Evolutionary conservation across 2,113 vertebrate species (phyloP), one percentile per base, ranked within the genome.

Genomic region (Prietella phreatophila): DNA sequence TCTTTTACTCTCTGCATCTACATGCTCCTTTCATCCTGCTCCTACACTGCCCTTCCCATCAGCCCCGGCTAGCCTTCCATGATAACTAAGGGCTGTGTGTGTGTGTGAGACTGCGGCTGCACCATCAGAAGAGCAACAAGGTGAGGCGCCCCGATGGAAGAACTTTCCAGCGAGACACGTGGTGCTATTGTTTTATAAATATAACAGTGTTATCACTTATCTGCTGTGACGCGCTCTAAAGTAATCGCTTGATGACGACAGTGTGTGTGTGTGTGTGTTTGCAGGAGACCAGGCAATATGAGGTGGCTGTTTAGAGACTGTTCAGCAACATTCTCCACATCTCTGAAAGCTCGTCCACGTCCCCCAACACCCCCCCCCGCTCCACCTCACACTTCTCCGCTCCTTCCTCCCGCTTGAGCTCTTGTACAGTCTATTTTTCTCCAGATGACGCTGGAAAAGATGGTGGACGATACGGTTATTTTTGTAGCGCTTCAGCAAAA

Each of bases 231-330:
- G 6, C 39, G 27, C 42, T 82, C 22, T 22, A 56, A 56, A 67
- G 17, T 50, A 76, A 50, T n/a, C 53, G 25, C 58, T 85, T 81
- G 86, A 55, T 69, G 81, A 67, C 47, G 8, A 50, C 47, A 50
- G 47, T 50, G 9, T 50, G 84, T 10, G n/a, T n/a, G 8, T 47
- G 84, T 92, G 80, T 93, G 63, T 95, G 86, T 93, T 93, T 92
- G 92, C 96, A 99, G 97, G 97, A 97, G 92, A 96, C 93, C 86
- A 96, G 94, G 93, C 95, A 96, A 92, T 96, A 96, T 94, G 95
- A 97, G 93, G 96, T 97, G 91, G 96, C 96, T 93, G 95, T 97
- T 95, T 97, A 97, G 94, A 94, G 92, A 89, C 89, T 90, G 86
- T 91, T 90, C 92, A 90, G 87, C 90, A 90, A 91, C 89, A 15